Evolutionary conservation across 2,113 vertebrate species (phyloP).

Genomic region (Zosterops borbonicus): DNA sequence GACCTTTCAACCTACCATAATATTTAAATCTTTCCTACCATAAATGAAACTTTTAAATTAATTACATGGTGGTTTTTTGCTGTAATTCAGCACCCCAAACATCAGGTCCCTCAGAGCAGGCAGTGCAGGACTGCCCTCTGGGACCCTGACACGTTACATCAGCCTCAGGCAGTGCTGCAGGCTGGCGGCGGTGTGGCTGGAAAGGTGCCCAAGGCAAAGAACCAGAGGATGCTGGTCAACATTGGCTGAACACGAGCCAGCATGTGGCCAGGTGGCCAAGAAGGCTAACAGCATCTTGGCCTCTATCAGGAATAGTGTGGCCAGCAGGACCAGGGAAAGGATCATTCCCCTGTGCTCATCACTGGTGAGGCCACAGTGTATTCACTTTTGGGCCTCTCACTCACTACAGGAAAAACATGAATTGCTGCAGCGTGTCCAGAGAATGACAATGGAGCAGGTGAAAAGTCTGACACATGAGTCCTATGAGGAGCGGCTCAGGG

Average conservation of each 20-base stretch:
- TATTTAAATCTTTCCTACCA: neutral
- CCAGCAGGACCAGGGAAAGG: neutral
- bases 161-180: neutral
- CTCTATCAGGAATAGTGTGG: neutral
- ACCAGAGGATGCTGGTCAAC: neutral
- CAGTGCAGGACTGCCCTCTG: neutral
- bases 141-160: rapidly evolving
- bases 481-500: neutral
- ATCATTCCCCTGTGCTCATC: neutral
- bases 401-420: neutral
- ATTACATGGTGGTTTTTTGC: rapidly evolving
- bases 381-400: neutral
- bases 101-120: neutral
- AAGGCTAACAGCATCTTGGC: neutral
- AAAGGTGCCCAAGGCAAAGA: neutral
- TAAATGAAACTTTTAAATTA: neutral
- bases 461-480: neutral
- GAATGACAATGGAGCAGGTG: neutral
- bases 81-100: rapidly evolving
- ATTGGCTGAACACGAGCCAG: neutral
- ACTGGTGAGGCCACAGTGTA: neutral
- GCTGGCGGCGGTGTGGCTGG: rapidly evolving
- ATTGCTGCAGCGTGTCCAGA: neutral
- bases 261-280: neutral
- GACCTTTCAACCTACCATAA: neutral